Conservation (phyloP, 2,888 invertebrate species). For the Balanococcus diminutus region DNA sequence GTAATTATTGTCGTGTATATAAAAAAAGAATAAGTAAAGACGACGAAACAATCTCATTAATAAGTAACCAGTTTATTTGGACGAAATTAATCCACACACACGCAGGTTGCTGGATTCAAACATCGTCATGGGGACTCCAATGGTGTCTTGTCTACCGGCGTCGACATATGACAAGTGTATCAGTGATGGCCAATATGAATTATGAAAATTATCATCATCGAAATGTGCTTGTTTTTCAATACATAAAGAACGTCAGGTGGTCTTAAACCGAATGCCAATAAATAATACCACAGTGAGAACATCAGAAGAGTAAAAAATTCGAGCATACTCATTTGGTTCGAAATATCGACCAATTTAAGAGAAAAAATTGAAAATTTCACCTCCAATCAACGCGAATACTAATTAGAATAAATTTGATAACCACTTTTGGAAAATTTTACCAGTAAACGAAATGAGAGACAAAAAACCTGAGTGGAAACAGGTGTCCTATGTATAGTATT, state of each 20-base stretch:
- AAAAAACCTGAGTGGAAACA: background rate
- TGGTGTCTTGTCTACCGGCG: background rate
- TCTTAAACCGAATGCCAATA: slow-evolving; percentile 8
- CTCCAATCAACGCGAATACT: background rate
- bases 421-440: background rate
- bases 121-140: background rate
- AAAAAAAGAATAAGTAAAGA: background rate
- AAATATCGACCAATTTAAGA: background rate
- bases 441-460: background rate
- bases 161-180: background rate
- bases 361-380: background rate
- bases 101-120: background rate
- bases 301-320: background rate
- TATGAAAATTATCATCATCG: background rate
- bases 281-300: background rate
- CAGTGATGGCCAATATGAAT: slow-evolving; percentile 18
- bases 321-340: background rate
- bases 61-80: slow-evolving; percentile 14
- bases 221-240: background rate
- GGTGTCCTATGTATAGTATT: background rate
- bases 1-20: background rate
- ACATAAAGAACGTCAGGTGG: background rate
- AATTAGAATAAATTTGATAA: background rate
- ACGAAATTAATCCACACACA: background rate
- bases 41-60: slow-evolving; percentile 13